Evolutionary conservation across 2,797 vertebrate species (phyloP).

Genomic region (Myripristis jacobus): DNA sequence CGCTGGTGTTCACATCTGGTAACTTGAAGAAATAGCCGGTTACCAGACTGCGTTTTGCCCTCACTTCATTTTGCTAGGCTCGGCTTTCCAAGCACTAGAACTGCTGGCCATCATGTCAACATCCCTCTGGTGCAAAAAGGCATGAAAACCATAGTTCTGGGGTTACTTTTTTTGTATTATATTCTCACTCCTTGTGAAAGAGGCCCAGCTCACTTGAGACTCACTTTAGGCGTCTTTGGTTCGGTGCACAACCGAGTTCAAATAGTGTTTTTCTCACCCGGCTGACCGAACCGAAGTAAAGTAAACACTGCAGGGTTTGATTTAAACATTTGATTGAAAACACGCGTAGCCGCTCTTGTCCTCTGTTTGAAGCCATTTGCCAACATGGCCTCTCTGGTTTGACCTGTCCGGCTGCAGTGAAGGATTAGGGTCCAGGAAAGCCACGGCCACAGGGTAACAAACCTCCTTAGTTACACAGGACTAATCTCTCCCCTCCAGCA

Average conservation of each 20-base stretch:
- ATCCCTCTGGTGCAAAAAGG: background rate
- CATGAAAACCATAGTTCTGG: no score
- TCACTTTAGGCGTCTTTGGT: no score
- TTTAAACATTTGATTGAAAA: no score
- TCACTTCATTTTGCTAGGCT: conserved; percentile 20
- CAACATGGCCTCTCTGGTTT: conserved; percentile 25
- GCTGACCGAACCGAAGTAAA: no score
- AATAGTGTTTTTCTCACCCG: no score
- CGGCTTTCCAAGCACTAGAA: background rate
- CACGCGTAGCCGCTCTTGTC: background rate
- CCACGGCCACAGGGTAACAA: conserved; percentile 41
- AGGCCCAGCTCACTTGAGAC: no score
- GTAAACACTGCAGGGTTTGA: no score
- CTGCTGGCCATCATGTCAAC: conserved; percentile 7
- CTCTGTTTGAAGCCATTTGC: conserved; percentile 18
- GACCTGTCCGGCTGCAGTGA: conserved; percentile 35
- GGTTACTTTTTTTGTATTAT: no score
- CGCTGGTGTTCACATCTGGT: no score
- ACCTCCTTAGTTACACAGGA: conserved; percentile 55
- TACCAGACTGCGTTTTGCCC: conserved; percentile 33
- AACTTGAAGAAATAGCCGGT: conserved; percentile 27
- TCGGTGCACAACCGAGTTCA: no score
- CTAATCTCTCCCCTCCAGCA: conserved; percentile 73
- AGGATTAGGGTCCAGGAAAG: conserved; percentile 63
- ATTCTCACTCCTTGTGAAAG: no score